Evolutionary conservation across 1,140 invertebrate species (phyloP), one percentile per base, ranked within the genome.

Genomic region (Drosophila ogumai): DNA sequence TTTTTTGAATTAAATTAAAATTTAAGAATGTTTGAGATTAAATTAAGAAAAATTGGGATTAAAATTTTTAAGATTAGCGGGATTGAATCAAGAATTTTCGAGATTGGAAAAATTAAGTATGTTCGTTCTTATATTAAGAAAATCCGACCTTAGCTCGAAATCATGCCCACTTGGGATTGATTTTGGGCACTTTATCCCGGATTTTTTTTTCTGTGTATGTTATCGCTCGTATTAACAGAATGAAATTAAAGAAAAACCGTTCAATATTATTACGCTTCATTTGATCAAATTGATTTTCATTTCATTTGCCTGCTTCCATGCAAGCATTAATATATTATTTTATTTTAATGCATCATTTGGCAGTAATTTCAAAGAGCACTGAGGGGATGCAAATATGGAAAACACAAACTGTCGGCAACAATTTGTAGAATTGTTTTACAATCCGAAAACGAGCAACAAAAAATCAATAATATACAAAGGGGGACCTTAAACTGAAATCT

Each of bases 321-420:
- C 28, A 50, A 44, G 32, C 61, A 68, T 52, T 41, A 43, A 28
- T 34, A 25, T 36, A 69, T 69, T 41, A 43, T 69, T 36, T 36
- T 44, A 44, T 52, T 52, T 41, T 22, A 78, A 58, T 47, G 74
- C 80, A 57, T 75, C 60, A 49, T 75, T 49, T 69, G 57, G 44
- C 43, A 40, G 55, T 44, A 65, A 75, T 50, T 61, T 41, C 59
- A 54, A 58, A 60, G 52, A 49, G 61, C 17, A 10, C 25, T 1
- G 22, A 31, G 13, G 17, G 13, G 57, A 44, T 32, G n/a, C 32
- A 55, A 66, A 65, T 44, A 46, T 61, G 41, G 47, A 61, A 17
- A 58, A 68, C 69, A 90, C 76, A 85, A 90, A 79, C 82, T 90
- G 86, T 85, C 86, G 81, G 78, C 81, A 90, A 79, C 85, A 90